A percentile compares a stretch with the other conserved stretches of the same genome.
These are phyloP conservation scores for Parnassius orleans DNA, from an alignment of 2,888 invertebrate genomes.

Conservation along the genomic window DNA sequence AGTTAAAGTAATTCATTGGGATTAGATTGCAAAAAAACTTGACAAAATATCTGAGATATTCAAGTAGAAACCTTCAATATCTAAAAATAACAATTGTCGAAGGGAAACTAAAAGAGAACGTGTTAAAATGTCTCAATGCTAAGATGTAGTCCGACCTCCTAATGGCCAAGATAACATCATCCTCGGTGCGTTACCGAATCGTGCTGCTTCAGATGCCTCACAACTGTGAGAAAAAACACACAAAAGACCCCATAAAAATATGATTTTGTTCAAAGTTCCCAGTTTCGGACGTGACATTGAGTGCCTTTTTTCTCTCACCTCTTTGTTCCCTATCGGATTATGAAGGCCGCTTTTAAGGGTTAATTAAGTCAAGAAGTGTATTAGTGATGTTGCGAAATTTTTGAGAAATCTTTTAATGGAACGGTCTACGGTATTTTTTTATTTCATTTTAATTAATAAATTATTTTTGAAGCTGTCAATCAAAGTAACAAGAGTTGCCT, in stretches of 20 bases:
- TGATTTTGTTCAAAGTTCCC: conserved; percentile 70
- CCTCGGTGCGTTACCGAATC: conserved; percentile 72
- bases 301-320: conserved; percentile 60
- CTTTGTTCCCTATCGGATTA: conserved; percentile 67
- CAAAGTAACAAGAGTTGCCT: no score
- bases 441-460: not conserved
- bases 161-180: conserved; percentile 74
- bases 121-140: conserved; percentile 72
- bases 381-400: conserved; percentile 67
- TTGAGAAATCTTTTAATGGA: conserved; percentile 42
- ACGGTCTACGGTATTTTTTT: conserved; percentile 11
- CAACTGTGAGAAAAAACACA: conserved; percentile 78
- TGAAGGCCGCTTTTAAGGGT: conserved; percentile 64
- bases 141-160: conserved; percentile 61
- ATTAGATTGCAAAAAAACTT: conserved; percentile 6
- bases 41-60: conserved; percentile 34
- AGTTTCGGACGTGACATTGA: conserved; percentile 72
- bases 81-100: conserved; percentile 63
- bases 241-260: conserved; percentile 71
- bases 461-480: not conserved
- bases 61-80: conserved; percentile 38
- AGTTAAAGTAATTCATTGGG: not conserved
- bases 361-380: conserved; percentile 70
- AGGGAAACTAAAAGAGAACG: conserved; percentile 61
- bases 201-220: conserved; percentile 73